Percentiles rank a stretch among this genome's conserved stretches.
Conservation (phyloP, 2,888 invertebrate genomes). For the Pyrochroa serraticornis region DNA sequence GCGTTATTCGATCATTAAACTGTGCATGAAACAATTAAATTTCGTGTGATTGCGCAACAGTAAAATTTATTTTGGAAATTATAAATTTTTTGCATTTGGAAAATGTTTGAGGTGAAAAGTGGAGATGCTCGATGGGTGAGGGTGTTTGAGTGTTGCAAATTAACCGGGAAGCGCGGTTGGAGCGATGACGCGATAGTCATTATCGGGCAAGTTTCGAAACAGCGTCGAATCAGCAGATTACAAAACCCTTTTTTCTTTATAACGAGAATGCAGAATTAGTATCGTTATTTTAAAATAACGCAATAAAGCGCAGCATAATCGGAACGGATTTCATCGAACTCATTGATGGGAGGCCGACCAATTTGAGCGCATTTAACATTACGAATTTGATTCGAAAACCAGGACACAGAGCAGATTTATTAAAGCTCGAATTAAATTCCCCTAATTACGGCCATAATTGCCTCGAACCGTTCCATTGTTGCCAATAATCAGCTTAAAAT, state of each 20-base stretch:
- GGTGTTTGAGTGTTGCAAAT: too few species aligned
- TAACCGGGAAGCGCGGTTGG: slow-evolving; percentile 1
- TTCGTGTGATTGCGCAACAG: too few species aligned
- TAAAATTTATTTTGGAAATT: too few species aligned
- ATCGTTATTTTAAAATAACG: slow-evolving; percentile 1
- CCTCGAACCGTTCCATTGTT: background rate
- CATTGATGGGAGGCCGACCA: background rate
- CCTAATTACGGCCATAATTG: background rate
- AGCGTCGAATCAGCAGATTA: slow-evolving; percentile 4
- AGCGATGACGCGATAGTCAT: slow-evolving; percentile 4
- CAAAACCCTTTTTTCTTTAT: slow-evolving; percentile 1
- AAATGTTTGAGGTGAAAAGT: too few species aligned
- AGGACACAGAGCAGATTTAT: background rate
- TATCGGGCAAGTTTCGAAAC: slow-evolving; percentile 5
- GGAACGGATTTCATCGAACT: slow-evolving; percentile 1
- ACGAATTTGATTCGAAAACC: background rate
- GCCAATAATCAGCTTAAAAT: slow-evolving; percentile 3
- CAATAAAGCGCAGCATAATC: background rate
- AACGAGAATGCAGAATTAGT: background rate
- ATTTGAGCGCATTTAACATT: background rate
- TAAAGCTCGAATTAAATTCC: background rate
- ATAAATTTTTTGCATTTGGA: too few species aligned
- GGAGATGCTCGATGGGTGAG: background rate
- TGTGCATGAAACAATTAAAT: too few species aligned
- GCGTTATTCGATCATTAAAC: too few species aligned